These are phyloP conservation scores for Stenolophus ochropezus DNA, from an alignment of 2,888 invertebrate genomes.

Conservation along the genomic window DNA sequence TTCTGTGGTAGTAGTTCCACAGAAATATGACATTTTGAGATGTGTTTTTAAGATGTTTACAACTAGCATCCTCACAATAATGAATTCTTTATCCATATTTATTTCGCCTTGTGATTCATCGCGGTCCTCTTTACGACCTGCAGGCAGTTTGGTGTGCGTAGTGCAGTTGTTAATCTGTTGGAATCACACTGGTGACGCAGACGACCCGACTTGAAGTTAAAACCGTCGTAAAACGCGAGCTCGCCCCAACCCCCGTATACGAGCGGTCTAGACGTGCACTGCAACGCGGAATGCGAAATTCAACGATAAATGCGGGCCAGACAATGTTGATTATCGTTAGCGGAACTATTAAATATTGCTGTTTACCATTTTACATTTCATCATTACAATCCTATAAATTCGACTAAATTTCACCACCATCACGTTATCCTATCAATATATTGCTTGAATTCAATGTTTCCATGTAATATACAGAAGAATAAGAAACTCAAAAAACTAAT, in stretches of 20 bases:
- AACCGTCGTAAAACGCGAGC: conserved; percentile 50
- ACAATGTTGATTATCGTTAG: background rate
- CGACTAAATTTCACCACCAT: no score
- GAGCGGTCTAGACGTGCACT: background rate
- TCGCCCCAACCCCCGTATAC: background rate
- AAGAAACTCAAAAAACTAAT: no score
- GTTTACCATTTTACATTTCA: no score
- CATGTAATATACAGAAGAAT: no score
- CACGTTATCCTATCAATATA: no score
- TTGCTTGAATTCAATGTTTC: no score
- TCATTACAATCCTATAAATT: no score
- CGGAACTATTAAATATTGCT: background rate
- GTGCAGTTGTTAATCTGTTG: conserved; percentile 53
- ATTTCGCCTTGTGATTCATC: background rate
- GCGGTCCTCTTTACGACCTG: conserved; percentile 21
- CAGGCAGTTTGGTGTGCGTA: conserved; percentile 42
- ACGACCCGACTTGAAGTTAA: conserved; percentile 46
- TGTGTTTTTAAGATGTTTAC: no score
- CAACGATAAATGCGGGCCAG: background rate
- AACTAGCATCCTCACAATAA: background rate
- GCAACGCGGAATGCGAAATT: conserved; percentile 22
- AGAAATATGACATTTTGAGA: no score
- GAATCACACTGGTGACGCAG: conserved; percentile 51
- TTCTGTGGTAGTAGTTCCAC: no score
- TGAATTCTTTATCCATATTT: background rate